Base-by-base conservation (phyloP, 1,140 invertebrate species). In the Nilaparvata lugens region DNA sequence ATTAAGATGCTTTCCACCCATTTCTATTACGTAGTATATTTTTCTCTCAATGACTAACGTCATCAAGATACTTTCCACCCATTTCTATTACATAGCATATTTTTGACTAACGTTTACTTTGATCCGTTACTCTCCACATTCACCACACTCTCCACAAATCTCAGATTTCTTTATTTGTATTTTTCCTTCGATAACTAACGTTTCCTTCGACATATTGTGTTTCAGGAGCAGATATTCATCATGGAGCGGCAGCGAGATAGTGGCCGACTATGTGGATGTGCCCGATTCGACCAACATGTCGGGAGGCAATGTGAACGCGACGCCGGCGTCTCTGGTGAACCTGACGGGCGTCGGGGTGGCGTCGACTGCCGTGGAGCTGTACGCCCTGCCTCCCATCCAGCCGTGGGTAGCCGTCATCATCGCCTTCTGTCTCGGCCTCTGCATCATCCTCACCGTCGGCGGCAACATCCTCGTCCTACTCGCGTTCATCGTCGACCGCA, bases 381-480 rank as follows among this genome's bases (percentile, higher is more conserved):
- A 81, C 13, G 85, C 88, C 14, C 75, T 88, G 64, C 87, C 91
- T 56, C 92, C 93, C 6, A 95, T 96, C 71, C 81, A 85, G 45
- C 76, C 92, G n/a, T 95, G 93, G 91, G 83, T 93, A 73, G 91
- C 92, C 2, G 83, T 94, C 38, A 78, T 95, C 64, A 93, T 98
- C 62, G 95, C 93, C n/a, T 79, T 95, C 40, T 86, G 89, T 67
- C 78, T 97, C 51, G 86, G 86, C 2, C 74, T 94, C 51, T 93
- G 93, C 68, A 96, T 95, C 64, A 81, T 97, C 18, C 77, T 97
- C 42, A 98, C 95, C 0, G 86, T 97, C 14, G 86, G 88, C 61
- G 97, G 97, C 38, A 99, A 99, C 73, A 89, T 98, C 51, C 82
- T 99, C 14, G 97, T 99, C 28, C 81, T 99, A 21, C 73, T 98